These are phyloP conservation scores for Anticlea derivata DNA, from an alignment of 2,888 invertebrate genomes.

Conservation along the genomic window DNA sequence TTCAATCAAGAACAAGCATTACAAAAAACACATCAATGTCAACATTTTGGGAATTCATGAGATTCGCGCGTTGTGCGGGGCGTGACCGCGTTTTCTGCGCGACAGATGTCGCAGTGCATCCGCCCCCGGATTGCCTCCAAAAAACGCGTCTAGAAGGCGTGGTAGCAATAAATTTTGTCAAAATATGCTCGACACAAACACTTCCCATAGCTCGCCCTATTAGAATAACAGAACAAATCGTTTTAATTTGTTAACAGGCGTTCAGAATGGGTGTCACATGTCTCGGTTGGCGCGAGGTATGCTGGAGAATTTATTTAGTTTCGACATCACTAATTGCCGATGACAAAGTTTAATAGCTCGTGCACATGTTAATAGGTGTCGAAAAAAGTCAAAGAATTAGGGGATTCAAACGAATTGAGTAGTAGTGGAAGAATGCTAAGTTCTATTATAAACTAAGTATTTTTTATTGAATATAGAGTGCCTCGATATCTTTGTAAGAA, in stretches of 20 bases:
- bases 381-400: constrained; percentile 33
- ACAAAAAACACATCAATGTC: constrained; percentile 33
- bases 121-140: constrained; percentile 60
- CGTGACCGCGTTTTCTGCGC: constrained; percentile 67
- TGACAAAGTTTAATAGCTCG: constrained; percentile 77
- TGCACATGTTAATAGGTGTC: constrained; percentile 72
- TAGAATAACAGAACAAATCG: constrained; percentile 83
- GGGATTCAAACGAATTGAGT: constrained; percentile 6
- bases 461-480: too few relatives aligned
- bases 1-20: background rate
- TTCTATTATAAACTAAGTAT: too few relatives aligned
- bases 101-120: constrained; percentile 77
- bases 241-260: constrained; percentile 82
- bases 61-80: constrained; percentile 52
- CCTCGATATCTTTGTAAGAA: too few relatives aligned
- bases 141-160: constrained; percentile 76
- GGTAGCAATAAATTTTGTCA: constrained; percentile 83
- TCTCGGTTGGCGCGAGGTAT: constrained; percentile 59
- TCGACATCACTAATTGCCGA: constrained; percentile 78
- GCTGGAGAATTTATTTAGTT: constrained; percentile 69
- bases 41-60: constrained; percentile 60
- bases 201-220: constrained; percentile 77
- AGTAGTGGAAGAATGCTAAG: too few relatives aligned
- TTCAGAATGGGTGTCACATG: constrained; percentile 79
- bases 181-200: constrained; percentile 80